A percentile compares a stretch with the other conserved stretches of the same genome.
These are phyloP conservation scores for Salarias fasciatus DNA, from an alignment of 2,797 vertebrate species.

Conservation along the genomic window DNA sequence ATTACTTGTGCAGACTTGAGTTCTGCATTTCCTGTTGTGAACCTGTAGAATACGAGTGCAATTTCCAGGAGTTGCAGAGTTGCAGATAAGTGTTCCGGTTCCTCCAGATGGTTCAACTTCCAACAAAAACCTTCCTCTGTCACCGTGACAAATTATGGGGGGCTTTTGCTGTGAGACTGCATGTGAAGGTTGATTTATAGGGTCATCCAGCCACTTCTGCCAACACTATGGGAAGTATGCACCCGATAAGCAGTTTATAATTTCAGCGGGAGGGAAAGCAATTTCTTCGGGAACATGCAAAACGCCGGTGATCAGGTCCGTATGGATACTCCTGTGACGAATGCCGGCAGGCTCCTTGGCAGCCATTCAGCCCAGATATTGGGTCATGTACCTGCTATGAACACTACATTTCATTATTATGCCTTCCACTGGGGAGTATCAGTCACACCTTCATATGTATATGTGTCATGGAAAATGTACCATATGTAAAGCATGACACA, in stretches of 20 bases:
- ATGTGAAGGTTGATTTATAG: conserved; percentile 60
- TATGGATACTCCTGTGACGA: conserved; percentile 32
- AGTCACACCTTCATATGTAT: conserved; percentile 10
- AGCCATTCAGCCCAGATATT: conserved; percentile 17
- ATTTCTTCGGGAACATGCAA: conserved; percentile 56
- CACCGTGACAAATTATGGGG: conserved; percentile 45
- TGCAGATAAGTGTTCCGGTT: conserved; percentile 4
- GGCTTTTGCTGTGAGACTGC: conserved; percentile 34
- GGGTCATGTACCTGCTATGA: conserved; percentile 28
- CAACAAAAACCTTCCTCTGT: conserved; percentile 52
- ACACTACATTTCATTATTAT: conserved; percentile 33
- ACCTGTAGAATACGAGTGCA: not conserved
- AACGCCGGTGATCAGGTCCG: conserved; percentile 45
- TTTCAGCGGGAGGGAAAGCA: conserved; percentile 54
- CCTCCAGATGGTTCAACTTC: conserved; percentile 46
- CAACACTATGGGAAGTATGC: conserved; percentile 51
- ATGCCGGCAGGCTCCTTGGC: conserved; percentile 22
- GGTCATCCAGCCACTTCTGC: conserved; percentile 45
- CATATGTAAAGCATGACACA: conserved; percentile 20
- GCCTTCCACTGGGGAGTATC: not conserved
- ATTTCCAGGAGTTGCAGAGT: not conserved
- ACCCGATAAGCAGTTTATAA: conserved; percentile 58
- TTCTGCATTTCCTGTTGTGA: not conserved
- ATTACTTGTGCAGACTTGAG: too few species aligned
- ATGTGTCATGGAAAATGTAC: conserved; percentile 20